phyloP scores from a whole-genome alignment of 2,888 invertebrate species.

The Stegana nigrithorax region DNA sequence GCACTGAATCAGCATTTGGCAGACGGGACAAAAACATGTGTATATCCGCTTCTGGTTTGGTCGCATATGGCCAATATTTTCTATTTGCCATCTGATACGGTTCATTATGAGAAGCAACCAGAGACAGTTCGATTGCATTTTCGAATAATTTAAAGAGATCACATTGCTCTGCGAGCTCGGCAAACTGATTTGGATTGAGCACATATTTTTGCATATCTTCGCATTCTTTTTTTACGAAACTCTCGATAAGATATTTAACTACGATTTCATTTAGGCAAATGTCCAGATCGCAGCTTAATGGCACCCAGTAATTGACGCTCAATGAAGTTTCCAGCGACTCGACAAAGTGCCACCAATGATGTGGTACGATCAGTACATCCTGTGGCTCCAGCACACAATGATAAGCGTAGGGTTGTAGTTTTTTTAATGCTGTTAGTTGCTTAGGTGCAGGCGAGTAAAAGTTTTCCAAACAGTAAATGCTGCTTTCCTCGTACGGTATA shows the following conservation, averaged over 20 bases:
- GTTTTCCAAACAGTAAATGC: constrained; percentile 87
- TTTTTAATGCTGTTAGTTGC: constrained; percentile 30
- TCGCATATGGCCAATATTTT: constrained; percentile 55
- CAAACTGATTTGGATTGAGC: constrained; percentile 78
- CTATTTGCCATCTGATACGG: neutral
- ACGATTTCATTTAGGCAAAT: constrained; percentile 72
- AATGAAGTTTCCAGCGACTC: constrained; percentile 82
- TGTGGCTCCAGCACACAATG: constrained; percentile 82
- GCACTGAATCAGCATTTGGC: constrained; percentile 25
- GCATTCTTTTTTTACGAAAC: constrained; percentile 72
- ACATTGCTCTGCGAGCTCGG: constrained; percentile 31
- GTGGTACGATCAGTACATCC: constrained; percentile 89
- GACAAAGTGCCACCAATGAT: constrained; percentile 98
- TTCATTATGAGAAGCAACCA: constrained; percentile 16
- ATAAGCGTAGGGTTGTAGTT: constrained; percentile 51
- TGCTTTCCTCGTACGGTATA: constrained; percentile 96
- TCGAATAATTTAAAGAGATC: constrained; percentile 42
- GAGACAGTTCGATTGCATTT: constrained; percentile 25
- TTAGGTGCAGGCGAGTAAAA: constrained; percentile 75
- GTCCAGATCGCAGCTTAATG: constrained; percentile 69
- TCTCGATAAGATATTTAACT: constrained; percentile 76
- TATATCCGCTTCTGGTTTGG: constrained; percentile 65
- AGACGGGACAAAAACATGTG: constrained; percentile 10
- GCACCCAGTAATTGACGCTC: constrained; percentile 79
- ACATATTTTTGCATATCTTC: constrained; percentile 70